Evolutionary conservation across 2,113 vertebrate genomes (phyloP).

Genomic region (Leucosticte australis): DNA sequence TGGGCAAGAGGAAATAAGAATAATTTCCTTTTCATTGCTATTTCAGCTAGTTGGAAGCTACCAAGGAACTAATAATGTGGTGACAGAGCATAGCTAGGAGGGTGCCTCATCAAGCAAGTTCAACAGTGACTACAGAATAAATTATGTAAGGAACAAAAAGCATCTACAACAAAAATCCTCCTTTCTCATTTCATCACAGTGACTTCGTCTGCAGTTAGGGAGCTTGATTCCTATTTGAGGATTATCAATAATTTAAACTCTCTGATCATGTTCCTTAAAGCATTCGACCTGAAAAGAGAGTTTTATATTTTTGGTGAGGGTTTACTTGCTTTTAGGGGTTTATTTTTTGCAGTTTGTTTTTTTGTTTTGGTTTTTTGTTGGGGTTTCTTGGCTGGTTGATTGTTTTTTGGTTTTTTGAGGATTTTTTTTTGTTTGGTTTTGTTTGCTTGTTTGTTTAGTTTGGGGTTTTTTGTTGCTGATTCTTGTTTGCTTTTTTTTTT

Average conservation of each 20-base stretch:
- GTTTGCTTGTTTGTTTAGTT: too few species aligned
- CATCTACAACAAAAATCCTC: neutral
- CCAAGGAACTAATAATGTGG: neutral
- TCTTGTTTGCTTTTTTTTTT: neutral
- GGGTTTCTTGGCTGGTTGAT: too few species aligned
- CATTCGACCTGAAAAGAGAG: neutral
- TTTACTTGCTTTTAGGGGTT: neutral
- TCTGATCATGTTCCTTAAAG: neutral
- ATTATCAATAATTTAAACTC: neutral
- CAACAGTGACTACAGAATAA: neutral
- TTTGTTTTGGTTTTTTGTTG: too few species aligned
- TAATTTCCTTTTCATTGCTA: neutral
- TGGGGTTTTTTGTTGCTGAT: too few species aligned
- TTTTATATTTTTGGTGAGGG: neutral
- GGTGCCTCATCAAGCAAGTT: neutral
- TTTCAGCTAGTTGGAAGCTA: neutral
- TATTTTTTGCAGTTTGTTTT: too few species aligned
- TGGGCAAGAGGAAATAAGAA: neutral
- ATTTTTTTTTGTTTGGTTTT: too few species aligned
- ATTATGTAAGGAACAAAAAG: neutral
- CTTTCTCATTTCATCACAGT: neutral
- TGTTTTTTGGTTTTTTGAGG: rapidly evolving
- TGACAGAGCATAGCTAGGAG: neutral
- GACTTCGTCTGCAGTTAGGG: neutral
- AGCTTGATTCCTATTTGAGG: neutral